phyloP scores from a whole-genome alignment of 2,797 vertebrate species.

The Paratrypauchen microcephalus region DNA sequence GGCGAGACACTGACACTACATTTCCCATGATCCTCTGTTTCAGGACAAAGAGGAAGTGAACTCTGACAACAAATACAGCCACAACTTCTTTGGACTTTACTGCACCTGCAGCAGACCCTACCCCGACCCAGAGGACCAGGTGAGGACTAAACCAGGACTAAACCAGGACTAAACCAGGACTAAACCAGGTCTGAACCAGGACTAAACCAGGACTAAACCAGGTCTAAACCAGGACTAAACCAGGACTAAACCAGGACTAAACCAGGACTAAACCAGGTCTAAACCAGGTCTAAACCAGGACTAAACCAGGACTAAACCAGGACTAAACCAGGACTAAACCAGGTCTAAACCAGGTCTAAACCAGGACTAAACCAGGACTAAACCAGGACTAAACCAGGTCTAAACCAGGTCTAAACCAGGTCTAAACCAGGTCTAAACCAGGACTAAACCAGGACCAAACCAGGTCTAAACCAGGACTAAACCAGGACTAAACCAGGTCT shows the following conservation, averaged over 20 bases:
- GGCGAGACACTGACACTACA: not conserved
- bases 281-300: no score
- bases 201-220: slow-evolving; percentile 33
- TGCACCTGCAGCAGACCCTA: slow-evolving; percentile 93
- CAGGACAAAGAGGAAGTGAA: slow-evolving; percentile 91
- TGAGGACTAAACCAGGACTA: slow-evolving; percentile 44
- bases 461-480: not conserved
- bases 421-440: slow-evolving; percentile 79
- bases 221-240: not conserved
- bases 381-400: not conserved
- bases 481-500: no score
- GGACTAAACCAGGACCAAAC: slow-evolving; percentile 33
- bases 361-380: not conserved
- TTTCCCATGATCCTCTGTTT: slow-evolving; percentile 20
- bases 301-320: no score
- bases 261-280: no score
- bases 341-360: no score
- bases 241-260: not conserved
- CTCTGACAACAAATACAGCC: slow-evolving; percentile 90
- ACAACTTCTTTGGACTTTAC: slow-evolving; percentile 95
- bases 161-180: no score
- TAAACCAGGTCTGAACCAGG: slow-evolving; percentile 82
- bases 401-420: slow-evolving; percentile 34
- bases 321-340: no score
- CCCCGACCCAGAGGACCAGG: slow-evolving; percentile 96